phyloP scores from a whole-genome alignment of 2,113 vertebrate genomes.

The Nothoprocta perdicaria region DNA sequence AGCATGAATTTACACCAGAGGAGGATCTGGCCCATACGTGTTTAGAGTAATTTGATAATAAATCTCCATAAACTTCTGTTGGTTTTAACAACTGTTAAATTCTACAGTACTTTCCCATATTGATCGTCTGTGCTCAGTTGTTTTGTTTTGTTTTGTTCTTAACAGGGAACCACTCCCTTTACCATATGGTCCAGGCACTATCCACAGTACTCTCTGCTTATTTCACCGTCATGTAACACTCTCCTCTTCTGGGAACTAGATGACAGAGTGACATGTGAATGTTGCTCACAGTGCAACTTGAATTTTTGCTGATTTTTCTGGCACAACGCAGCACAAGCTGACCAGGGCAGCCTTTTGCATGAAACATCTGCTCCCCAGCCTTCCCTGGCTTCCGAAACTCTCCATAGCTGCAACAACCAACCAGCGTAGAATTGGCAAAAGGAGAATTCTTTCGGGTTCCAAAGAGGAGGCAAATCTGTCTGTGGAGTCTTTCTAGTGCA shows the following conservation, averaged over 20 bases:
- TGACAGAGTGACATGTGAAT: conserved; percentile 46
- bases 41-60: conserved; percentile 6
- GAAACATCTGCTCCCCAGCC: conserved; percentile 44
- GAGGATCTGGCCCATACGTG: background rate
- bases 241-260: conserved; percentile 36
- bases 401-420: background rate
- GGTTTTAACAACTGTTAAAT: conserved; percentile 17
- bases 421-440: background rate
- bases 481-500: background rate
- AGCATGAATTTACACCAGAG: background rate
- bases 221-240: conserved; percentile 50
- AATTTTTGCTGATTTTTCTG: conserved; percentile 69
- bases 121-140: background rate
- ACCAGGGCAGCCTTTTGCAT: conserved; percentile 40
- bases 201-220: conserved; percentile 5
- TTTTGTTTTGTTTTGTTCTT: background rate
- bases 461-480: background rate
- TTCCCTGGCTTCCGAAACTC: conserved; percentile 11
- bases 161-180: background rate
- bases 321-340: conserved; percentile 11
- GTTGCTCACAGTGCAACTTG: background rate
- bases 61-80: background rate
- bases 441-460: background rate
- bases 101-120: background rate
- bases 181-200: background rate